Percentiles rank a stretch among this genome's conserved stretches.
phyloP scores from a whole-genome alignment of 2,888 invertebrate species.

The Melipona bicolor region DNA sequence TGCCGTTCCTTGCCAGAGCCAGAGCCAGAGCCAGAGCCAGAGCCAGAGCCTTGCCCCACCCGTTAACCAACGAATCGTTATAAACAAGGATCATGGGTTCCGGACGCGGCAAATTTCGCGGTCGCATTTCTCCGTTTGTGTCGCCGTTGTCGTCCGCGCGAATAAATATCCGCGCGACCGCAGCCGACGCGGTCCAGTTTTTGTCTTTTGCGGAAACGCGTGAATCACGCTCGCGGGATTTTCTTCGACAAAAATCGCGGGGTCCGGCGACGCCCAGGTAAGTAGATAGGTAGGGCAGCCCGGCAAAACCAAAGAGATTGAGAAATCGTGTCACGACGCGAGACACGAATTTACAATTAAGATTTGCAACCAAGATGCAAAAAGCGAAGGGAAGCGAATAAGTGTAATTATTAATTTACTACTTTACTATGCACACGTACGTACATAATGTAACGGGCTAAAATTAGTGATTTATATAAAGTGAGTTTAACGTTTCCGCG shows the following conservation, averaged over 20 bases:
- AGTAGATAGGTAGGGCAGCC: no score
- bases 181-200: not conserved
- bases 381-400: not conserved
- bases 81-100: slow-evolving; percentile 62
- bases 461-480: not conserved
- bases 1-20: not conserved
- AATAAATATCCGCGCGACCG: slow-evolving; percentile 13
- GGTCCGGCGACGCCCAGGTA: not conserved
- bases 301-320: not conserved
- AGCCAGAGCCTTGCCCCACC: not conserved
- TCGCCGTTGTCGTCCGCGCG: not conserved
- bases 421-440: no score
- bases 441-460: not conserved
- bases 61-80: slow-evolving; percentile 42
- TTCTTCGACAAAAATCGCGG: not conserved
- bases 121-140: slow-evolving; percentile 16
- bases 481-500: not conserved
- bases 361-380: not conserved
- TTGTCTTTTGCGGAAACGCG: not conserved
- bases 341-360: not conserved
- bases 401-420: not conserved
- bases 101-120: slow-evolving; percentile 28
- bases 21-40: not conserved
- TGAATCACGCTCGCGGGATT: not conserved
- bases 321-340: not conserved